Base-by-base conservation (phyloP, 2,888 invertebrate genomes). In the Hypolimnas misippus region DNA sequence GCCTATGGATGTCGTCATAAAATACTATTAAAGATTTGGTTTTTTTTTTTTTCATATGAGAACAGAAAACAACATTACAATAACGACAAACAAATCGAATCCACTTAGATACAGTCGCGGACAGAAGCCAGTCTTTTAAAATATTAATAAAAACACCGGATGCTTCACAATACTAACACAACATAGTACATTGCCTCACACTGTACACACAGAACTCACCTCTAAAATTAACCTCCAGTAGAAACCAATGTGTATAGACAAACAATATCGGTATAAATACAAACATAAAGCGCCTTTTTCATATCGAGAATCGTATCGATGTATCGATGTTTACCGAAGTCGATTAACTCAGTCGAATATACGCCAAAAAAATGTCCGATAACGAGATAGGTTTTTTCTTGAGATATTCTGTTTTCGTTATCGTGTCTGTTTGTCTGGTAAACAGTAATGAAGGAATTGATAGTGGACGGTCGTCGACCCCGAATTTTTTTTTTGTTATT, bases 371-470 rank as follows among this genome's bases (percentile, higher is more conserved):
- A 81, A 57, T 78, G 76, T 75, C 78, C 76, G 83, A 87, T 84
- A 86, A 87, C 82, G 55, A 68, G 69, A 69, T 70, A 72, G 56
- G 67, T 65, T 88, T 83, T 86, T 83, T 84, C 21, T 84, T 76
- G 70, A 76, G 74, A 79, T 82, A 85, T 84, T 84, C 81, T 84
- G 82, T 81, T 77, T 86, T 82, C 75, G 81, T 82, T 88, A 89
- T 86, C 87, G 73, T 85, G 77, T 85, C 85, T 88, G 81, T 87
- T 85, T 85, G 80, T 75, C 74, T 19, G 70, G 79, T 77, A 84
- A 86, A 86, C 74, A 84, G 84, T 84, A 86, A 87, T 87, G 86
- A 87, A 86, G 78, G 87, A 84, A 85, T 78, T 81, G 87, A 87
- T 86, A 87, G 84, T 78, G 77, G 40, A 8, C 70, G 83, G 82